Base-by-base conservation (phyloP, 1,140 invertebrate genomes). In the Cotesia chilonis region DNA sequence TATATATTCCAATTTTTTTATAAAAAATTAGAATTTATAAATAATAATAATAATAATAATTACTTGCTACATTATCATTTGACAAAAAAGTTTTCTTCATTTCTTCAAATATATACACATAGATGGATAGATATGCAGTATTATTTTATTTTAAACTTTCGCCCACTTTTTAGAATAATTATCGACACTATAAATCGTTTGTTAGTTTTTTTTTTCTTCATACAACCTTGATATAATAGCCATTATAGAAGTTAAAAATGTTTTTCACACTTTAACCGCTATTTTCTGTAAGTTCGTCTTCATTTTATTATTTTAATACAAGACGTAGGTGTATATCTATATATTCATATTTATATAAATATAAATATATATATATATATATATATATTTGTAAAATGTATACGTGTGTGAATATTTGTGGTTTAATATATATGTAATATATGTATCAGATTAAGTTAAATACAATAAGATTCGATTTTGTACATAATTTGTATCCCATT, bases 31-130 rank as follows among this genome's bases (percentile, higher is more conserved):
- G 70, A 67, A 70, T 36, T 47, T 75, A 66, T 61, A 76, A 71
- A 63, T 60, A 61, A n/a, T 60, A 37, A 14, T 14, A 37, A 14
- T 14, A 14, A 55, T 17, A 28, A 28, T 28, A 28, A 28, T 28
- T 28, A 28, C 36, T 17, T 80, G 76, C 79, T 81, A 85, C 79
- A 82, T 76, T 82, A 79, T 82, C 76, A 77, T 80, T 82, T 65
- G 76, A 81, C 78, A 55, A 79, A 80, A 80, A 74, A 76, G 76
- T 81, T 54, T 61, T 20, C 4, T 61, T 68, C 60, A 28, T 59
- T 74, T 60, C 10, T 84, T 81, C 83, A 85, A 84, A 83, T 86
- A 86, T 85, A 85, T 86, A 86, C 83, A 86, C 80, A 85, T 79
- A 85, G 79, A 79, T 80, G 77, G 79, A 28, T 28, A 28, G 83